Conservation (phyloP, 37 sponge, comb jelly and placozoan species). For the Haliclona indistincta region DNA sequence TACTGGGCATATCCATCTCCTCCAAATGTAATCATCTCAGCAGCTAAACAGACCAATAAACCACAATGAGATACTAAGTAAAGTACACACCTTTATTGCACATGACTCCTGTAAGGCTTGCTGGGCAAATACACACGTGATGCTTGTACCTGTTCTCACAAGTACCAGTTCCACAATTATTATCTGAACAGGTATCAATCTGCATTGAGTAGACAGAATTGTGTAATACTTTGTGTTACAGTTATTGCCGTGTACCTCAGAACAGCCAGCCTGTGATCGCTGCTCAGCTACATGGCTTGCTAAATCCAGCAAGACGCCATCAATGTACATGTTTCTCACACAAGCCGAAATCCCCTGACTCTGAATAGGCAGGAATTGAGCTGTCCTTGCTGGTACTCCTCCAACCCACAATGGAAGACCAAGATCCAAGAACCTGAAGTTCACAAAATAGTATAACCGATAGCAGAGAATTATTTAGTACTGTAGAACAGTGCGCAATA, state of each 20-base stretch:
- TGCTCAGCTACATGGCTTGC: constrained; percentile 14
- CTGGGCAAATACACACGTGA: constrained; percentile 47
- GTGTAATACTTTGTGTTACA: neutral
- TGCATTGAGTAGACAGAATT: neutral
- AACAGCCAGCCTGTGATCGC: constrained; percentile 39
- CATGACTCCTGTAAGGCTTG: constrained; percentile 17
- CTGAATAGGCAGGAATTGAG: neutral
- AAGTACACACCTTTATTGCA: constrained; percentile 36
- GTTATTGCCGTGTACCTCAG: constrained; percentile 16
- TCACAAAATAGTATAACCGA: neutral
- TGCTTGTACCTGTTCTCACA: constrained; percentile 25
- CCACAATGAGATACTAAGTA: neutral
- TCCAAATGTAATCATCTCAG: constrained; percentile 37
- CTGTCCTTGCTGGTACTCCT: constrained; percentile 31
- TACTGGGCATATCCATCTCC: constrained; percentile 44
- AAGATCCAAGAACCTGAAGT: constrained; percentile 56
- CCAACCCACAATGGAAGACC: constrained; percentile 75
- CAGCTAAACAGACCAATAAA: constrained; percentile 3
- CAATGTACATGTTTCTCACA: constrained; percentile 30
- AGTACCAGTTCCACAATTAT: constrained; percentile 23
- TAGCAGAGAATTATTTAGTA: neutral
- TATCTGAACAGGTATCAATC: neutral
- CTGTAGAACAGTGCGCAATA: neutral
- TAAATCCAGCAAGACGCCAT: constrained; percentile 29
- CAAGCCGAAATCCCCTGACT: constrained; percentile 49